Evolutionary conservation across 2,888 invertebrate genomes (phyloP).

Genomic region (Spisula subtruncata): DNA sequence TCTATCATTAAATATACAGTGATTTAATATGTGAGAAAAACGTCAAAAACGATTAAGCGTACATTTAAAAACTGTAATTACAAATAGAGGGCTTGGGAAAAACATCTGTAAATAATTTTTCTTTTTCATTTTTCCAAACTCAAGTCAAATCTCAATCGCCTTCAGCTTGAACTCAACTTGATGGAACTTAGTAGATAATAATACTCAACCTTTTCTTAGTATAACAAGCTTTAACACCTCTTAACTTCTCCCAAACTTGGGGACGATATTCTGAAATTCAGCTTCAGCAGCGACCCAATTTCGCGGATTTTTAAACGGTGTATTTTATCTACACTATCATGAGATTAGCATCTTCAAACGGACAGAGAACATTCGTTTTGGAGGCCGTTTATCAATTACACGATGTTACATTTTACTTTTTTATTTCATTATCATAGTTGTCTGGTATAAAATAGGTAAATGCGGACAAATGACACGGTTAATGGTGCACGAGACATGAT

Average conservation of each 20-base stretch:
- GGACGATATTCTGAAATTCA: not conserved
- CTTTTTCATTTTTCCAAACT: not conserved
- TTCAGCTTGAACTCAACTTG: not conserved
- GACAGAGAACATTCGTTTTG: slow-evolving; percentile 1
- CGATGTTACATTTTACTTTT: slow-evolving; percentile 23
- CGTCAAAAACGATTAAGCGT: not conserved
- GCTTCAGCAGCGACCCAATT: not conserved
- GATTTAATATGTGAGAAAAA: not conserved
- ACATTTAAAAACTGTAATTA: not conserved
- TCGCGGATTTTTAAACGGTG: slow-evolving; percentile 9
- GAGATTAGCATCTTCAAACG: not conserved
- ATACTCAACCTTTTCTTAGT: not conserved
- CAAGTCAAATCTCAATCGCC: not conserved
- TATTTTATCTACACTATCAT: not conserved
- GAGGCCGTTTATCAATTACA: slow-evolving; percentile 6
- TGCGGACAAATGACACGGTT: slow-evolving; percentile 45
- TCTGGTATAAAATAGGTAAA: slow-evolving; percentile 34
- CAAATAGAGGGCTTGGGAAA: not conserved
- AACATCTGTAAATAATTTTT: not conserved
- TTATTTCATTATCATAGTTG: slow-evolving; percentile 27
- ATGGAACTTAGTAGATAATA: not conserved
- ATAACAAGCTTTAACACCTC: not conserved
- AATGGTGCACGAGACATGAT: slow-evolving; percentile 38
- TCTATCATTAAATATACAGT: not conserved
- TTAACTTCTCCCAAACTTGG: not conserved